Percentiles rank a stretch among this genome's conserved stretches.
Conservation (phyloP, 2,888 invertebrate genomes). For the Tetragonula carbonaria region DNA sequence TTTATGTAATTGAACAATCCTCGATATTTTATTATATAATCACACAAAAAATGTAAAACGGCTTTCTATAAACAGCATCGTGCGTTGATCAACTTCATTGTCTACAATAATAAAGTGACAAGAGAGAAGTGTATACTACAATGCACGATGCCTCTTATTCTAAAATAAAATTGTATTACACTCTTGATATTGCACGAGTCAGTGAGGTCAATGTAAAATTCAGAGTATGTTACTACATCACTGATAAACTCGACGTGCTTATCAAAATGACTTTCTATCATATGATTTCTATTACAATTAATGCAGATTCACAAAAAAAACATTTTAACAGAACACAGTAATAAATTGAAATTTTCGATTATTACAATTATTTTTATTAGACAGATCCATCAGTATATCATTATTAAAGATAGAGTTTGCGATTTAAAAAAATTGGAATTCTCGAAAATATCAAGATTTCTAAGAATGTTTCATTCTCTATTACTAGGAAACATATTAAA, state of each 20-base stretch:
- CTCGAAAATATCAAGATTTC: neutral
- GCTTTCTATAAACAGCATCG: neutral
- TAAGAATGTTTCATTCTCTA: neutral
- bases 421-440: neutral
- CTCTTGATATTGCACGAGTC: constrained; percentile 51
- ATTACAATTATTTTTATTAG: neutral
- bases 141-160: constrained; percentile 22
- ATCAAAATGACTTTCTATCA: constrained; percentile 55
- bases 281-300: neutral
- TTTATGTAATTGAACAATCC: constrained; percentile 64
- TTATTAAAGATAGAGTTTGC: neutral
- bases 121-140: neutral
- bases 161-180: constrained; percentile 39
- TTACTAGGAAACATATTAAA: too few species aligned
- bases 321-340: neutral
- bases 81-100: neutral
- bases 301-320: constrained; percentile 17
- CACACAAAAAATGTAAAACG: constrained; percentile 7
- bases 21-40: constrained; percentile 60
- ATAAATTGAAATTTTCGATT: neutral
- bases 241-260: constrained; percentile 70
- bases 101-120: neutral
- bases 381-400: neutral
- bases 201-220: constrained; percentile 60
- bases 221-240: constrained; percentile 73